Evolutionary conservation across 2,888 invertebrate species (phyloP).

Genomic region (Sepioteuthis lessoniana): DNA sequence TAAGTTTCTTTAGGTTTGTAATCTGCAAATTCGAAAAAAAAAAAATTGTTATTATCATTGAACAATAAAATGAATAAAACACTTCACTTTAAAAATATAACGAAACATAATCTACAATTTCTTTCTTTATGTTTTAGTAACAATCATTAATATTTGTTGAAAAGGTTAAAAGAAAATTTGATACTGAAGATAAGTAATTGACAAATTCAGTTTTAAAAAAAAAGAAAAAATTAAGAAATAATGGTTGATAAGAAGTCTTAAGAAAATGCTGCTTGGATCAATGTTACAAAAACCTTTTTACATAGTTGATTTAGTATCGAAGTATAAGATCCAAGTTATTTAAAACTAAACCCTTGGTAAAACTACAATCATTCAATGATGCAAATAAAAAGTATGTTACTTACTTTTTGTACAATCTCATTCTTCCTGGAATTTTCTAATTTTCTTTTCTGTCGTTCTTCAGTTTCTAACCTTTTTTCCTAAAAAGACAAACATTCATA

Average conservation of each 20-base stretch:
- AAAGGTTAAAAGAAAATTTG: too few relatives aligned
- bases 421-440: constrained; percentile 5
- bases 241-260: neutral
- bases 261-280: neutral
- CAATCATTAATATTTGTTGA: neutral
- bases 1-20: constrained; percentile 38
- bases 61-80: too few relatives aligned
- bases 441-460: neutral
- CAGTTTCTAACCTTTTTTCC: neutral
- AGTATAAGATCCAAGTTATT: too few relatives aligned
- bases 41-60: too few relatives aligned
- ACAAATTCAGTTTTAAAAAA: neutral
- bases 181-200: neutral
- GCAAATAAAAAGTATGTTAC: neutral
- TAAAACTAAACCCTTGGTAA: too few relatives aligned
- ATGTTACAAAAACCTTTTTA: too few relatives aligned
- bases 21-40: neutral
- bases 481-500: neutral
- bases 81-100: too few relatives aligned
- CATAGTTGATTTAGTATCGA: too few relatives aligned
- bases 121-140: neutral
- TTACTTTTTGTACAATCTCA: constrained; percentile 18
- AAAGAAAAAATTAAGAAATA: neutral
- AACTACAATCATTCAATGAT: too few relatives aligned
- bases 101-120: too few relatives aligned